Conservation (phyloP, 2,113 vertebrate genomes). For the Odontophorus gujanensis region DNA sequence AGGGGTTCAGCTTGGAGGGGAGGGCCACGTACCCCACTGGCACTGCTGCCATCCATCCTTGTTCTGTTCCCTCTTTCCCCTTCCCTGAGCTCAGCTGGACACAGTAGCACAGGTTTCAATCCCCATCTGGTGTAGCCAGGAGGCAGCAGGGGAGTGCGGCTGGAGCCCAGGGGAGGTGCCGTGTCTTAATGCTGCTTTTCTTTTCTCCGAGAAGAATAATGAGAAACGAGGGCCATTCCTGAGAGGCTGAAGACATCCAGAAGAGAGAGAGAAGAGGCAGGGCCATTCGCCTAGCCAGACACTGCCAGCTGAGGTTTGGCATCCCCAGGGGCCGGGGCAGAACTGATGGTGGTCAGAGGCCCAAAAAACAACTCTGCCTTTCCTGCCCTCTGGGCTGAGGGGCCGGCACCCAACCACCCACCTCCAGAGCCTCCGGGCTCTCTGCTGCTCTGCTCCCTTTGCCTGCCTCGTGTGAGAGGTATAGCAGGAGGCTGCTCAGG, state of each 20-base stretch:
- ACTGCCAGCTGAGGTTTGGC: conserved; percentile 66
- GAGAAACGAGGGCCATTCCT: conserved; percentile 94
- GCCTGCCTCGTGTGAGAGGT: background rate
- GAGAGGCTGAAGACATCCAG: conserved; percentile 66
- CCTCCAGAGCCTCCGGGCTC: background rate
- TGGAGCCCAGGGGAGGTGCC: background rate
- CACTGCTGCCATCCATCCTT: background rate
- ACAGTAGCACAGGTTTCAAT: background rate
- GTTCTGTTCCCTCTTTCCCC: background rate
- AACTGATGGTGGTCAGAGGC: conserved; percentile 52
- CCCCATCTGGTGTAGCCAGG: background rate
- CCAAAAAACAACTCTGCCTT: conserved; percentile 8
- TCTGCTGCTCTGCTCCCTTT: background rate
- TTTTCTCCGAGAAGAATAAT: conserved; percentile 82
- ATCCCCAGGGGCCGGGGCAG: conserved; percentile 36
- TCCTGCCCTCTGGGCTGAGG: background rate
- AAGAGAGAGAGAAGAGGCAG: conserved; percentile 41
- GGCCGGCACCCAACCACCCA: background rate
- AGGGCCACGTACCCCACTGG: background rate
- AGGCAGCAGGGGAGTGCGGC: background rate
- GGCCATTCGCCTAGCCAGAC: conserved; percentile 12
- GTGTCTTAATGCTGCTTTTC: background rate
- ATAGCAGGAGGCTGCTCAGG: background rate
- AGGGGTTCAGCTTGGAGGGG: background rate
- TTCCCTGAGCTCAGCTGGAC: background rate